Evolutionary conservation across 2,888 invertebrate genomes (phyloP).

Genomic region (Drosophila rubida): DNA sequence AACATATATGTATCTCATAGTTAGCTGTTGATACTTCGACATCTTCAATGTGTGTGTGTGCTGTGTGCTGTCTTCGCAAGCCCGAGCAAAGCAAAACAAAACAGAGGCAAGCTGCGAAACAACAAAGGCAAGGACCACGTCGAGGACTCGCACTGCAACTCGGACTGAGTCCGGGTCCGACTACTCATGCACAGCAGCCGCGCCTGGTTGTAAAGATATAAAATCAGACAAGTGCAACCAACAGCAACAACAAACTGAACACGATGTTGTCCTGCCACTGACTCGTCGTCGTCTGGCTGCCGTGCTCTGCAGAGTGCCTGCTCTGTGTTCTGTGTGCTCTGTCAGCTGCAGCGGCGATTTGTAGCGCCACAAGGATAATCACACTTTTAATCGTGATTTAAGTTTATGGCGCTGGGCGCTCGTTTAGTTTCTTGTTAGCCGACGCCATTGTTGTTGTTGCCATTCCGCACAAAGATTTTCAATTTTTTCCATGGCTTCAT

Average conservation of each 20-base stretch:
- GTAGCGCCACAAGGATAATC: conserved; percentile 84
- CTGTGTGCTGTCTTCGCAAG: conserved; percentile 25
- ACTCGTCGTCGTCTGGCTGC: conserved; percentile 12
- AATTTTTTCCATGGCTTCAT: conserved; percentile 63
- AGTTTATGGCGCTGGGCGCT: conserved; percentile 80
- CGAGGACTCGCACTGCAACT: conserved; percentile 41
- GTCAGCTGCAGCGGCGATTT: conserved; percentile 82
- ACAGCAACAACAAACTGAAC: conserved; percentile 74
- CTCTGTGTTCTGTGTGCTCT: conserved; percentile 33
- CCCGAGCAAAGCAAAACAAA: conserved; percentile 45
- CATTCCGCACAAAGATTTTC: conserved; percentile 37
- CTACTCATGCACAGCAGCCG: conserved; percentile 69
- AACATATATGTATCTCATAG: conserved; percentile 22
- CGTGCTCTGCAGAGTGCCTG: not conserved
- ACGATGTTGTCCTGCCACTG: conserved; percentile 37
- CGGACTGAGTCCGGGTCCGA: conserved; percentile 25
- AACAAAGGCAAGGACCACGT: conserved; percentile 38
- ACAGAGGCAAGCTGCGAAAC: conserved; percentile 22
- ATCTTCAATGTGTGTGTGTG: conserved; percentile 23
- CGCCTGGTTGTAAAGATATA: conserved; percentile 79
- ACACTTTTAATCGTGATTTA: conserved; percentile 85
- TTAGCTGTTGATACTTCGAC: conserved; percentile 45
- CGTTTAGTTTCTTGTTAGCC: conserved; percentile 75
- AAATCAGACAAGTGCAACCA: conserved; percentile 79
- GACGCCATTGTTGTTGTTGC: conserved; percentile 19